These are phyloP conservation scores for Pachypsylla venusta DNA, from an alignment of 1,140 invertebrate species.

Conservation along the genomic window DNA sequence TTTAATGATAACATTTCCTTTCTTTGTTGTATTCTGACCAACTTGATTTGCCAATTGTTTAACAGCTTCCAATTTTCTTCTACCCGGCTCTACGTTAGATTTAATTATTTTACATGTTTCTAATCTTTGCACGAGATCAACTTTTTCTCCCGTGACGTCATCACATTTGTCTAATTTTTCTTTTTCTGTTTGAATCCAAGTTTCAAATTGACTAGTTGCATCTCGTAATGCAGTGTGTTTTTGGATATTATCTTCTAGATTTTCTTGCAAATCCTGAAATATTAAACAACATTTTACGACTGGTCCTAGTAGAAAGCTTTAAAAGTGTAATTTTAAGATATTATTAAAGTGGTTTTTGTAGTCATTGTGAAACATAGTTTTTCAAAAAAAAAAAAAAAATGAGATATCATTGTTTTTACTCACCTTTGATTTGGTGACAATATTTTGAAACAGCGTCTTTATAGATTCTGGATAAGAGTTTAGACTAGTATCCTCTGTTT, in stretches of 20 bases:
- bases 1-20: conserved; percentile 53
- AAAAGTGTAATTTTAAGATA: too few relatives aligned
- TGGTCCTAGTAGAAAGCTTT: too few relatives aligned
- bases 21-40: conserved; percentile 63
- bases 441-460: conserved; percentile 73
- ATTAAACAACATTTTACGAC: too few relatives aligned
- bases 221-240: conserved; percentile 66
- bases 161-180: conserved; percentile 60
- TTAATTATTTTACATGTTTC: conserved; percentile 38
- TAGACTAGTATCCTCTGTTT: conserved; percentile 72
- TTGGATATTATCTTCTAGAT: conserved; percentile 69
- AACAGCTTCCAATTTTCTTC: conserved; percentile 52
- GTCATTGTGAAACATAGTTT: too few relatives aligned
- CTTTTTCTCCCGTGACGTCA: conserved; percentile 63
- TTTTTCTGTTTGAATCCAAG: conserved; percentile 61
- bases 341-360: too few relatives aligned
- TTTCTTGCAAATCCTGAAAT: conserved; percentile 51
- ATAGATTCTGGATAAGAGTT: conserved; percentile 78
- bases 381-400: not conserved
- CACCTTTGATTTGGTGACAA: conserved; percentile 66
- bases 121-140: conserved; percentile 57
- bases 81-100: conserved; percentile 49
- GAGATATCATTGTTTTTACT: not conserved
- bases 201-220: conserved; percentile 52
- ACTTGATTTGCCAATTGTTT: conserved; percentile 49